phyloP scores from a whole-genome alignment of 2,797 vertebrate genomes.

The Setipinna tenuifilis region DNA sequence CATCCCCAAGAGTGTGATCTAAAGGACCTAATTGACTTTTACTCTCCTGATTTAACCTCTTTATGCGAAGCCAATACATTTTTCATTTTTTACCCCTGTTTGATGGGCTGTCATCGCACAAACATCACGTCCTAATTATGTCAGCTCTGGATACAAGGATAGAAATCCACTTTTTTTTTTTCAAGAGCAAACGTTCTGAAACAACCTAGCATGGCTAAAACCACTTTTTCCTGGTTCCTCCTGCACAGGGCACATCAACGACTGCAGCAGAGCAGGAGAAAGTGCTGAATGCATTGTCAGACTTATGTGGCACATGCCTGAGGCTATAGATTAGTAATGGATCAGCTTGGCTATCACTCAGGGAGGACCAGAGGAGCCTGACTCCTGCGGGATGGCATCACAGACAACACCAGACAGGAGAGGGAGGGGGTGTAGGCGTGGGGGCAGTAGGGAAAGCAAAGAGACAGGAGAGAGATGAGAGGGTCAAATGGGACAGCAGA shows the following conservation, averaged over 20 bases:
- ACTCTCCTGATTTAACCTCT: background rate
- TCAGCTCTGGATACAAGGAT: background rate
- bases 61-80: background rate
- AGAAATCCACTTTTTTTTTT: background rate
- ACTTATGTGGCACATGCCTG: conserved; percentile 17
- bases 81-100: background rate
- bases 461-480: background rate
- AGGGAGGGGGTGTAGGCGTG: too few relatives aligned
- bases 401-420: background rate
- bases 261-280: conserved; percentile 1
- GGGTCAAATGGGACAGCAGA: background rate
- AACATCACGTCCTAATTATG: background rate
- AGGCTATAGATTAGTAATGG: conserved; percentile 23
- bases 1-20: background rate
- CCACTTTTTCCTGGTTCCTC: background rate
- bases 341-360: conserved; percentile 16
- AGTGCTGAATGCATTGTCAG: conserved; percentile 22
- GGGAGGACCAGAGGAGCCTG: background rate
- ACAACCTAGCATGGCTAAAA: too few relatives aligned
- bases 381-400: background rate
- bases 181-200: too few relatives aligned
- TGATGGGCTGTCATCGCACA: background rate
- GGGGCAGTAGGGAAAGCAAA: background rate
- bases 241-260: background rate
- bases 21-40: background rate